Percentiles rank a stretch among this genome's conserved stretches.
phyloP scores from a whole-genome alignment of 2,888 invertebrate genomes.

The Hemicrepidius hirtus region DNA sequence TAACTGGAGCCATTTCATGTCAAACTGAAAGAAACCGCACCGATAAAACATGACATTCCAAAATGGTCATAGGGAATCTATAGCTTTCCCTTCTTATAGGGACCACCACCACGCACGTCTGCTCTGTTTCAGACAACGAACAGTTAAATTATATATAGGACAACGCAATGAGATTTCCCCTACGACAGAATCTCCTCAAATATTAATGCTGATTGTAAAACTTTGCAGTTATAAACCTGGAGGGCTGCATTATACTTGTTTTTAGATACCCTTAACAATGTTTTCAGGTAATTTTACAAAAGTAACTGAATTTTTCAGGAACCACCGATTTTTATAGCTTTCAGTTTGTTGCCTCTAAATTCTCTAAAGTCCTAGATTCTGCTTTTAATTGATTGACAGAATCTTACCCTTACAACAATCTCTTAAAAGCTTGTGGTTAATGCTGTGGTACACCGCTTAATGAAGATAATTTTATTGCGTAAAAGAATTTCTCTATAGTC shows the following conservation, averaged over 20 bases:
- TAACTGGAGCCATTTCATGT: constrained; percentile 70
- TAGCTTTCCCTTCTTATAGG: constrained; percentile 58
- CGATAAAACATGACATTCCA: constrained; percentile 71
- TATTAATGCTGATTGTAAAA: constrained; percentile 72
- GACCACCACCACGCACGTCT: constrained; percentile 58
- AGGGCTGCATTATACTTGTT: constrained; percentile 69
- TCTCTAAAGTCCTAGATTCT: not conserved
- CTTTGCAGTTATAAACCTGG: constrained; percentile 70
- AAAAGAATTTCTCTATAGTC: too few species aligned
- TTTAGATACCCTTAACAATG: constrained; percentile 61
- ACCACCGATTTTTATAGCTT: constrained; percentile 32
- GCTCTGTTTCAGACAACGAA: constrained; percentile 52
- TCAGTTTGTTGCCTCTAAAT: not conserved
- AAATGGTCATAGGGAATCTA: constrained; percentile 67
- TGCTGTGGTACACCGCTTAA: too few species aligned
- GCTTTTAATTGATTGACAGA: not conserved
- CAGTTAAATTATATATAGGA: constrained; percentile 66
- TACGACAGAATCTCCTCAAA: constrained; percentile 68
- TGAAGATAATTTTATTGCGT: too few species aligned
- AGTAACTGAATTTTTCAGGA: constrained; percentile 49
- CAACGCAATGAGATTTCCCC: constrained; percentile 68
- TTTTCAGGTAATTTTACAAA: constrained; percentile 51
- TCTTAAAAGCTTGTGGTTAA: too few species aligned
- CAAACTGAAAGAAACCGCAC: constrained; percentile 71
- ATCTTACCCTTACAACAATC: too few species aligned